phyloP scores from a whole-genome alignment of 2,797 vertebrate species.

The Molossus molossus region DNA sequence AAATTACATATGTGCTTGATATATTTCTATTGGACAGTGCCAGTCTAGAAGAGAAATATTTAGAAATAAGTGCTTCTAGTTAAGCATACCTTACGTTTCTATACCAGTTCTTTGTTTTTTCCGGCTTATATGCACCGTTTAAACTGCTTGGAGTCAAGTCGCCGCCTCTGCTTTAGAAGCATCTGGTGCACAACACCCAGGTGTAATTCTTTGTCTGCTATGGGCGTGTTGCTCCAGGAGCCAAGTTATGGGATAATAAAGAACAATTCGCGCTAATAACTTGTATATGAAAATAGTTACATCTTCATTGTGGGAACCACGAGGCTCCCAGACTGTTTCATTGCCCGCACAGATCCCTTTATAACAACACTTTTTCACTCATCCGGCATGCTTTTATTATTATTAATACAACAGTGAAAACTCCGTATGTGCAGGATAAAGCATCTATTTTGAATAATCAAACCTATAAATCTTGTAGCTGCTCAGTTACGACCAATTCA shows the following conservation, averaged over 20 bases:
- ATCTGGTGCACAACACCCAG: constrained; percentile 52
- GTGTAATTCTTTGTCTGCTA: constrained; percentile 68
- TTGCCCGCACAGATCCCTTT: constrained; percentile 6
- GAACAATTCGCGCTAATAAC: constrained; percentile 76
- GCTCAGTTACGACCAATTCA: constrained; percentile 85
- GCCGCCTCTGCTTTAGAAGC: constrained; percentile 72
- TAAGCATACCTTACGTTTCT: constrained; percentile 46
- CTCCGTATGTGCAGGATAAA: constrained; percentile 75
- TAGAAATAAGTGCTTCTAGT: constrained; percentile 59
- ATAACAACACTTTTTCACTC: constrained; percentile 73
- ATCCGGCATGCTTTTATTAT: constrained; percentile 79
- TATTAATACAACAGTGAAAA: constrained; percentile 73
- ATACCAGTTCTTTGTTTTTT: constrained; percentile 33
- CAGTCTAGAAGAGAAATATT: neutral
- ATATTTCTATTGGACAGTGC: neutral
- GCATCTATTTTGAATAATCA: constrained; percentile 80
- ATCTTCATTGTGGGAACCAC: constrained; percentile 72
- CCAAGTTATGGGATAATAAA: constrained; percentile 79
- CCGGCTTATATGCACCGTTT: constrained; percentile 63
- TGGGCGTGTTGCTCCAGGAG: constrained; percentile 66
- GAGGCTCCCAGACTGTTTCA: constrained; percentile 71
- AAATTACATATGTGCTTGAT: neutral
- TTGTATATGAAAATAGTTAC: constrained; percentile 77
- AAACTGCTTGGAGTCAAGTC: constrained; percentile 70
- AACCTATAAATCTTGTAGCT: constrained; percentile 85